phyloP scores from a whole-genome alignment of 37 sponge, comb jelly and placozoan species.

The Geodia barretti region DNA sequence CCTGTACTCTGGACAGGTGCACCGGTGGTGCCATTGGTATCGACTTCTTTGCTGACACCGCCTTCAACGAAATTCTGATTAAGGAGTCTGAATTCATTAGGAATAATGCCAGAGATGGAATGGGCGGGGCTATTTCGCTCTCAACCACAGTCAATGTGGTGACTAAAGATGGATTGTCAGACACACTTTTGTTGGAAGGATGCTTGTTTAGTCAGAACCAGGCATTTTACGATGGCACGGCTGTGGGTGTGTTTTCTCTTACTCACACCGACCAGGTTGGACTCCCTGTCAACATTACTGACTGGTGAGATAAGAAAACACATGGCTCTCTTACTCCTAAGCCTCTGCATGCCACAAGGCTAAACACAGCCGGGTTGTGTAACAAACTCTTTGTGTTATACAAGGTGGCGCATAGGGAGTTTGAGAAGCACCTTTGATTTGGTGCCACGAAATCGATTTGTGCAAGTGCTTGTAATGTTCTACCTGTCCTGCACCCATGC shows the following conservation, averaged over 20 bases:
- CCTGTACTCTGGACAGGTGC: conserved; percentile 23
- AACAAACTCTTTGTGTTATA: too few species aligned
- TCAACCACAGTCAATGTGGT: conserved; percentile 28
- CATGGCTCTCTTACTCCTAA: neutral
- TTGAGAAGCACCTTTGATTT: too few species aligned
- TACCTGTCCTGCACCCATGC: neutral
- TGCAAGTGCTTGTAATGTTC: too few species aligned
- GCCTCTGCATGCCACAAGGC: too few species aligned
- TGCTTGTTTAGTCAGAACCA: conserved; percentile 46
- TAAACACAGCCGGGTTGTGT: too few species aligned
- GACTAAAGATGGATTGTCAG: neutral
- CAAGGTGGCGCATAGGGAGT: neutral
- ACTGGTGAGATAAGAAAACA: conserved; percentile 74
- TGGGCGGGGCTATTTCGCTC: conserved; percentile 56
- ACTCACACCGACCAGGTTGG: conserved; percentile 45
- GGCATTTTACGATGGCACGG: conserved; percentile 70
- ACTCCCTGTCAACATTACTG: conserved; percentile 35
- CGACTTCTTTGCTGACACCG: conserved; percentile 29
- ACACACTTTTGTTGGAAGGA: conserved; percentile 20
- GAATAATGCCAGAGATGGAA: conserved; percentile 49
- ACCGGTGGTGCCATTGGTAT: conserved; percentile 71
- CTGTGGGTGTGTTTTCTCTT: conserved; percentile 62
- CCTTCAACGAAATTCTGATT: conserved; percentile 31
- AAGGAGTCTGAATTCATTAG: conserved; percentile 19
- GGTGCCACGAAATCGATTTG: too few species aligned